A percentile compares a stretch with the other conserved stretches of the same genome.
These are phyloP conservation scores for Liposcelis brunnea DNA, from an alignment of 2,888 invertebrate genomes.

Conservation along the genomic window DNA sequence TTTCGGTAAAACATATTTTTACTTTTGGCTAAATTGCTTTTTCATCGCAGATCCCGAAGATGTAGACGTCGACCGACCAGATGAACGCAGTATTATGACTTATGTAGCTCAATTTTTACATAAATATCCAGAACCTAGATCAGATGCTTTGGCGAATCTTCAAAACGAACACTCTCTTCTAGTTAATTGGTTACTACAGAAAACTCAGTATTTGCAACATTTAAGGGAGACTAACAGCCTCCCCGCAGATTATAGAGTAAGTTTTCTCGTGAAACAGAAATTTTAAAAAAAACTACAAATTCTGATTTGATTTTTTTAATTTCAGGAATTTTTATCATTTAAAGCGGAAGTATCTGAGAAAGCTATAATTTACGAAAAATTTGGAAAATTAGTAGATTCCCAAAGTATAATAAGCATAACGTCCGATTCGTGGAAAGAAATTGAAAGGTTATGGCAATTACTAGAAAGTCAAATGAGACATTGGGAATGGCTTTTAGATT, in stretches of 20 bases:
- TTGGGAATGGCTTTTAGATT: constrained; percentile 83
- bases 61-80: constrained; percentile 46
- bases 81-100: constrained; percentile 96
- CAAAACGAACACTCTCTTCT: constrained; percentile 68
- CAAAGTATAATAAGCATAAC: constrained; percentile 68
- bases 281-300: background rate
- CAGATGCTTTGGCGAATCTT: constrained; percentile 45
- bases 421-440: constrained; percentile 68
- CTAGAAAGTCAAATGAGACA: constrained; percentile 56
- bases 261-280: constrained; percentile 13
- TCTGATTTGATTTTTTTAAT: background rate
- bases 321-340: constrained; percentile 56
- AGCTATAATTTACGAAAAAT: constrained; percentile 51
- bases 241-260: constrained; percentile 49
- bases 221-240: constrained; percentile 57
- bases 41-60: constrained; percentile 15
- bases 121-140: constrained; percentile 67
- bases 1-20: background rate
- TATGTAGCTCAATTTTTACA: constrained; percentile 96
- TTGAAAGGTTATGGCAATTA: constrained; percentile 65
- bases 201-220: constrained; percentile 57
- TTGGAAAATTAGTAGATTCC: constrained; percentile 62
- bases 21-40: background rate
- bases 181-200: constrained; percentile 64
- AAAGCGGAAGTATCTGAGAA: constrained; percentile 61